A percentile compares a stretch with the other conserved stretches of the same genome.
These are phyloP conservation scores for Eupithecia inturbata DNA, from an alignment of 2,888 invertebrate species.

Conservation along the genomic window DNA sequence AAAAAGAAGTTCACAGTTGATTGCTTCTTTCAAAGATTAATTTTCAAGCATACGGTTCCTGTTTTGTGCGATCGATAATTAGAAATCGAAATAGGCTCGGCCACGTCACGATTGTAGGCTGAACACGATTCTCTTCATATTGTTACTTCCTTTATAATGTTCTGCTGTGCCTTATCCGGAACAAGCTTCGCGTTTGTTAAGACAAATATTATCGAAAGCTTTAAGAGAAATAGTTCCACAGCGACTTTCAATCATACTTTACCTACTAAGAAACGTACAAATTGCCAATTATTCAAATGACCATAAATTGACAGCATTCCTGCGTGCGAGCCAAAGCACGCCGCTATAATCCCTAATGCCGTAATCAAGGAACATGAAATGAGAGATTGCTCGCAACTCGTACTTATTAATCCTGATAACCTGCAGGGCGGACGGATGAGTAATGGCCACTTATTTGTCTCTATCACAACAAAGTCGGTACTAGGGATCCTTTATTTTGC, in stretches of 20 bases:
- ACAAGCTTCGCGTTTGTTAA: background rate
- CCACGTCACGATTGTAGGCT: conserved; percentile 59
- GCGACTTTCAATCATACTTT: conserved; percentile 20
- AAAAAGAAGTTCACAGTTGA: no score
- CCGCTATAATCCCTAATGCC: conserved; percentile 47
- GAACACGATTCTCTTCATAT: conserved; percentile 57
- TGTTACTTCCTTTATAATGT: conserved; percentile 18
- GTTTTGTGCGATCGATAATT: conserved; percentile 65
- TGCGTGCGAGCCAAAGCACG: conserved; percentile 39
- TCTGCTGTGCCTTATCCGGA: background rate
- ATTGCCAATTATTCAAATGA: conserved; percentile 41
- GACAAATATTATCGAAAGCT: background rate
- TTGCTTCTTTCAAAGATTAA: conserved; percentile 43
- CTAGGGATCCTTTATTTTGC: conserved; percentile 47
- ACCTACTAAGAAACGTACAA: conserved; percentile 40
- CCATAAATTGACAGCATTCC: conserved; percentile 41
- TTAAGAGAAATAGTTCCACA: conserved; percentile 4
- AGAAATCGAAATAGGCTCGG: conserved; percentile 63
- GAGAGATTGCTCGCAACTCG: conserved; percentile 52
- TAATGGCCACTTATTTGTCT: conserved; percentile 67
- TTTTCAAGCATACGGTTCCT: conserved; percentile 55
- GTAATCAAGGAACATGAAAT: conserved; percentile 59
- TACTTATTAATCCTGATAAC: conserved; percentile 62
- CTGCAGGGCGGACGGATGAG: conserved; percentile 59
- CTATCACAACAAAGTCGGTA: conserved; percentile 54